Evolutionary conservation across 2,797 vertebrate genomes (phyloP).

Genomic region (Ctenosaura bakeri): DNA sequence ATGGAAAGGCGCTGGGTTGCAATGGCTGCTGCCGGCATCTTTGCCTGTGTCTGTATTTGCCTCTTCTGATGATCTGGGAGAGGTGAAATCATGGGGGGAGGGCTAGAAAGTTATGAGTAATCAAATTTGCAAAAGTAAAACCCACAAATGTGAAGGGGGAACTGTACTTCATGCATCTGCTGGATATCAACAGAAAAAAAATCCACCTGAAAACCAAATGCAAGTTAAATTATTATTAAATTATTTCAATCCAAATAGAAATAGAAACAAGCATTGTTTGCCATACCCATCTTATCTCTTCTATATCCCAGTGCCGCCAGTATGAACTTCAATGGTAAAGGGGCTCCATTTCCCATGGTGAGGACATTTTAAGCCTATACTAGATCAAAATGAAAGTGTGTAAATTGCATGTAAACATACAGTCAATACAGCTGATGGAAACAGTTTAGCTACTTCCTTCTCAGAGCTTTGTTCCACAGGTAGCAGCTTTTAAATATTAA

Average conservation of each 20-base stretch:
- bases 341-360: background rate
- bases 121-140: too few relatives aligned
- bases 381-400: background rate
- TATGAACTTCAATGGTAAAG: background rate
- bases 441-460: background rate
- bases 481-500: background rate
- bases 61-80: too few relatives aligned
- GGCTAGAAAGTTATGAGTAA: too few relatives aligned
- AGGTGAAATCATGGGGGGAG: too few relatives aligned
- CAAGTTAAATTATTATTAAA: background rate
- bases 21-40: too few relatives aligned
- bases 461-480: background rate
- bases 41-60: too few relatives aligned
- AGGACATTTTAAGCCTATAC: background rate
- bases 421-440: background rate
- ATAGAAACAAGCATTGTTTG: background rate
- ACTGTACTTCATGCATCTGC: background rate
- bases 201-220: background rate
- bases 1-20: too few relatives aligned
- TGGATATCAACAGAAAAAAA: background rate
- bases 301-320: background rate
- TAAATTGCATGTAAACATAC: background rate
- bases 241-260: background rate
- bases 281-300: background rate
- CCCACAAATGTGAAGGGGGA: too few relatives aligned